These are phyloP conservation scores for Chironomus striatipennis DNA, from an alignment of 1,140 invertebrate genomes.

Conservation along the genomic window DNA sequence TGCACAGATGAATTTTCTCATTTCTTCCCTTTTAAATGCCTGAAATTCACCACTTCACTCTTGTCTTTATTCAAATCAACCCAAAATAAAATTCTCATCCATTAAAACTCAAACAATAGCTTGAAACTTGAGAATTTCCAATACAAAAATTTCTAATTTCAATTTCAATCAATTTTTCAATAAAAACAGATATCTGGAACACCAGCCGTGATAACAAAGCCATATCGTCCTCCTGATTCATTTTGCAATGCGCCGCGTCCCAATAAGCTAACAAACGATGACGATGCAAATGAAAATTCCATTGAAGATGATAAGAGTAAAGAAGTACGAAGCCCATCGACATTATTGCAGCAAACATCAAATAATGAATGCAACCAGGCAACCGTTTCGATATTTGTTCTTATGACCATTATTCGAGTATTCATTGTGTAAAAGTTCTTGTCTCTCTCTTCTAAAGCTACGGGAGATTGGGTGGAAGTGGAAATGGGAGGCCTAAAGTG, in stretches of 20 bases:
- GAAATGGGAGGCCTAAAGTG: no score
- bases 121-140: not conserved
- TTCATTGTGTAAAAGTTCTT: not conserved
- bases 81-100: not conserved
- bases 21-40: no score
- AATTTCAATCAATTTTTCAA: not conserved
- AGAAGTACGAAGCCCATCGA: not conserved
- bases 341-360: not conserved
- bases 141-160: no score
- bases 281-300: not conserved
- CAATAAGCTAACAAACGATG: not conserved
- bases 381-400: not conserved
- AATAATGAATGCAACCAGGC: not conserved
- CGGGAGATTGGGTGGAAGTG: no score
- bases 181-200: not conserved
- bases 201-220: slow-evolving; percentile 6
- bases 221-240: not conserved
- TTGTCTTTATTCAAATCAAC: not conserved
- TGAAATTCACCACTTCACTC: not conserved
- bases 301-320: not conserved
- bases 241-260: not conserved
- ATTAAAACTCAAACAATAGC: not conserved
- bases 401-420: not conserved
- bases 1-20: no score
- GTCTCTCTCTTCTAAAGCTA: no score